A percentile compares a stretch with the other conserved stretches of the same genome.
These are phyloP conservation scores for Shargacucullia verbasci DNA, from an alignment of 2,888 invertebrate species.

Conservation along the genomic window DNA sequence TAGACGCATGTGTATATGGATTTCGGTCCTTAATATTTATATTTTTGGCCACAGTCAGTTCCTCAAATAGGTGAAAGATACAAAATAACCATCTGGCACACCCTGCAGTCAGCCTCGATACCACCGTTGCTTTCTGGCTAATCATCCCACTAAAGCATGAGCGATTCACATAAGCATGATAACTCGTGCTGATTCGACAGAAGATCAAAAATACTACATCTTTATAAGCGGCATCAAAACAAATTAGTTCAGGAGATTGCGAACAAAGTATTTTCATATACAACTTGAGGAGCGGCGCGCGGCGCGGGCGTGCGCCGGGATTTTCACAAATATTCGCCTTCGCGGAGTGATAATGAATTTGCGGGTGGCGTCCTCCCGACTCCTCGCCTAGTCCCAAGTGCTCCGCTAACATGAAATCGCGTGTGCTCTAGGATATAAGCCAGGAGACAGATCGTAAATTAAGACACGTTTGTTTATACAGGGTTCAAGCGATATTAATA, in stretches of 20 bases:
- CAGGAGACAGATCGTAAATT: slow-evolving; percentile 54
- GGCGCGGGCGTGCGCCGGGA: slow-evolving; percentile 10
- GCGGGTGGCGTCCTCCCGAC: slow-evolving; percentile 19
- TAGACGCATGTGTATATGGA: too few relatives aligned
- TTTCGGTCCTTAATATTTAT: too few relatives aligned
- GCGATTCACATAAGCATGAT: too few relatives aligned
- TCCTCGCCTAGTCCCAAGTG: slow-evolving; percentile 48
- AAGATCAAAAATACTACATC: slow-evolving; percentile 8
- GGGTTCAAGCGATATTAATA: slow-evolving; percentile 35
- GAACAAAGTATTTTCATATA: slow-evolving; percentile 45
- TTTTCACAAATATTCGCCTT: slow-evolving; percentile 44
- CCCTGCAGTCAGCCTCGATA: too few relatives aligned
- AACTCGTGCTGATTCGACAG: too few relatives aligned
- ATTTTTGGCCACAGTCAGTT: too few relatives aligned
- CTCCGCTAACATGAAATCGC: slow-evolving; percentile 46
- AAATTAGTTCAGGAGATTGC: slow-evolving; percentile 36
- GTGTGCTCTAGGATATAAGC: slow-evolving; percentile 47
- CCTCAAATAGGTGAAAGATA: too few relatives aligned
- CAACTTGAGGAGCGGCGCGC: slow-evolving; percentile 12
- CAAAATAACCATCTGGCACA: too few relatives aligned
- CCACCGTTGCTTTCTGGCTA: too few relatives aligned
- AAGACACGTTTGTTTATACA: slow-evolving; percentile 41
- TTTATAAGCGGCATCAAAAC: slow-evolving; percentile 36
- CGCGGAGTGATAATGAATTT: slow-evolving; percentile 49
- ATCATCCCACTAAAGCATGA: too few relatives aligned